phyloP scores from a whole-genome alignment of 2,113 vertebrate genomes.

The Notechis scutatus region DNA sequence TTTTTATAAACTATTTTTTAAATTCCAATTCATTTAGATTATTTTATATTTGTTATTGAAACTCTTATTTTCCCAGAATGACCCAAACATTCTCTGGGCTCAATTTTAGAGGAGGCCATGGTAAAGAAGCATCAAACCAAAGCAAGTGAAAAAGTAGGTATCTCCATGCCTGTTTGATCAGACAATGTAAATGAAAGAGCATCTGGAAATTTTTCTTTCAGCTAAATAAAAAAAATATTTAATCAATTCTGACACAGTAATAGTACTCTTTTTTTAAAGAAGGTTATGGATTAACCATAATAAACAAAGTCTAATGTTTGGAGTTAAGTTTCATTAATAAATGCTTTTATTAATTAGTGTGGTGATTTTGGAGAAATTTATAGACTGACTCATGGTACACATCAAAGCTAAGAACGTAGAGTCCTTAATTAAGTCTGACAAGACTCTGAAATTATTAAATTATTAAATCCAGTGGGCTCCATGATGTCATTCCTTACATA shows the following conservation, averaged over 20 bases:
- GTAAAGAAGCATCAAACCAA: not conserved
- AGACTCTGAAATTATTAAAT: not conserved
- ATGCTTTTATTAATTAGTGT: slow-evolving; percentile 3
- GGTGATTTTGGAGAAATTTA: not conserved
- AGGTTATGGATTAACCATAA: not conserved
- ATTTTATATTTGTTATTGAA: not conserved
- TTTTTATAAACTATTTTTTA: too few relatives aligned
- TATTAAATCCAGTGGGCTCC: not conserved
- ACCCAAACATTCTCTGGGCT: not conserved
- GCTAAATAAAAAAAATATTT: not conserved
- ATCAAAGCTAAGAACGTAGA: slow-evolving; percentile 14
- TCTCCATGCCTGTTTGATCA: not conserved
- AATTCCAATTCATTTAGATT: not conserved
- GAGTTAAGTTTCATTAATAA: not conserved
- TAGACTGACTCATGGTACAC: fast-evolving
- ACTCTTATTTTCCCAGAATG: not conserved
- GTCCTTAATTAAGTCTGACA: not conserved
- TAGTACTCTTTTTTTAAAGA: not conserved
- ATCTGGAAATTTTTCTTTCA: not conserved
- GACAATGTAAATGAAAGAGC: not conserved
- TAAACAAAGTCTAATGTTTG: not conserved
- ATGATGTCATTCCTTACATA: not conserved
- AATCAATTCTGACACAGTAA: not conserved
- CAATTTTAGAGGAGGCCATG: not conserved
- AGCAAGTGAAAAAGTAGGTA: not conserved